Evolutionary conservation across 2,797 vertebrate genomes (phyloP).

Genomic region (Buphagus erythrorhynchus): DNA sequence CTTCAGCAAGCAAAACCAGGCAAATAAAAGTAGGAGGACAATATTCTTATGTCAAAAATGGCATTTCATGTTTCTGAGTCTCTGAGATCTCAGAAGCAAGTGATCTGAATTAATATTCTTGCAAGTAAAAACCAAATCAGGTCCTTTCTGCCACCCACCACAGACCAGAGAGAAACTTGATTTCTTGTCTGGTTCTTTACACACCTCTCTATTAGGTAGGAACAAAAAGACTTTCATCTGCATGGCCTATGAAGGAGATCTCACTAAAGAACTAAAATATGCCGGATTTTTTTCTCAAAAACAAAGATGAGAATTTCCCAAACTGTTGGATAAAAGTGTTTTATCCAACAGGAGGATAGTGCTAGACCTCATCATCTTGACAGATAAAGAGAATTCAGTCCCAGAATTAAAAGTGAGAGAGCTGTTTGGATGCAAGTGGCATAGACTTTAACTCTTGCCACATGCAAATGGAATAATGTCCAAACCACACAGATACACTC

Average conservation of each 20-base stretch:
- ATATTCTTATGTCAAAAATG: not conserved
- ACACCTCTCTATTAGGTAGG: not conserved
- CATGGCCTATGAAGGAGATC: not conserved
- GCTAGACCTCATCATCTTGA: not conserved
- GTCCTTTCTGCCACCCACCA: not conserved
- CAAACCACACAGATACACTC: not conserved
- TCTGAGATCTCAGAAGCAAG: not conserved
- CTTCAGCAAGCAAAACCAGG: not conserved
- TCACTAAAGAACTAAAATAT: not conserved
- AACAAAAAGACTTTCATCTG: not conserved
- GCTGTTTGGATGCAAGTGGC: constrained; percentile 6
- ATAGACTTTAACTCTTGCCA: not conserved
- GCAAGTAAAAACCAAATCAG: not conserved
- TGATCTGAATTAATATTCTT: not conserved
- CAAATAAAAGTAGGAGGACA: not conserved
- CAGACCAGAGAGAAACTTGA: not conserved
- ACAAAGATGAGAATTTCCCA: not conserved
- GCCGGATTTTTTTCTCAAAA: not conserved
- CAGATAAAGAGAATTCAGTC: constrained; percentile 3
- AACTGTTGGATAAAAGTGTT: not conserved
- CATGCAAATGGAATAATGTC: not conserved
- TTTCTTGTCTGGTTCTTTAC: not conserved
- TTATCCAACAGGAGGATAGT: not conserved
- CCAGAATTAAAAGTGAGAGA: not conserved
- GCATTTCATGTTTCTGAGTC: not conserved